Evolutionary conservation across 2,797 vertebrate species (phyloP).

Genomic region (Erithacus rubecula): DNA sequence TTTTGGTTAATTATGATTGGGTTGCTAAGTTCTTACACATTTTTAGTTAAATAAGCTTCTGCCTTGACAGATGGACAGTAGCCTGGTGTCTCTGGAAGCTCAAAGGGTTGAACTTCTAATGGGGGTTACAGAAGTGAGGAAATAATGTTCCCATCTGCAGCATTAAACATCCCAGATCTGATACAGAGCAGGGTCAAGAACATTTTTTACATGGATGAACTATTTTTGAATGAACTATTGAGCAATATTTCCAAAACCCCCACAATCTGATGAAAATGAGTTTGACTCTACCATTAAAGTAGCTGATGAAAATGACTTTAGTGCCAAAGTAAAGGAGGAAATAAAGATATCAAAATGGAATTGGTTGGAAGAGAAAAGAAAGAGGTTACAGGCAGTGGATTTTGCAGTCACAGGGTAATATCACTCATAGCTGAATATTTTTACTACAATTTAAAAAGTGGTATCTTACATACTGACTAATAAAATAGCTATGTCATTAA

Average conservation of each 20-base stretch:
- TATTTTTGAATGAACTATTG: background rate
- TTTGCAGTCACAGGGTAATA: background rate
- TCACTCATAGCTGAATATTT: background rate
- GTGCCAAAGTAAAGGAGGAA: background rate
- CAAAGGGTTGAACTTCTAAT: background rate
- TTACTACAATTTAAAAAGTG: background rate
- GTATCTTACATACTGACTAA: background rate
- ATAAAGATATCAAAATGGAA: background rate
- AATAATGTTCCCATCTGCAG: background rate
- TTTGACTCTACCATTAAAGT: background rate
- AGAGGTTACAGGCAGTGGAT: background rate
- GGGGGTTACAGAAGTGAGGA: background rate
- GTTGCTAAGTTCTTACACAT: background rate
- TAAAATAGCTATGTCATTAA: background rate
- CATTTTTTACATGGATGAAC: constrained; percentile 11
- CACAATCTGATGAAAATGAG: constrained; percentile 4
- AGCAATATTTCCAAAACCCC: background rate
- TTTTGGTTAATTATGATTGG: background rate
- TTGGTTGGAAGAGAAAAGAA: background rate
- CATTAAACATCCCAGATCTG: background rate
- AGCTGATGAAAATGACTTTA: background rate
- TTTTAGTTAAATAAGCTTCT: background rate
- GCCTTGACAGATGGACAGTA: background rate
- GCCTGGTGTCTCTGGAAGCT: background rate
- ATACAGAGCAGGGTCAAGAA: background rate